Evolutionary conservation across 2,113 vertebrate species (phyloP).

Genomic region (Centropus bengalensis): DNA sequence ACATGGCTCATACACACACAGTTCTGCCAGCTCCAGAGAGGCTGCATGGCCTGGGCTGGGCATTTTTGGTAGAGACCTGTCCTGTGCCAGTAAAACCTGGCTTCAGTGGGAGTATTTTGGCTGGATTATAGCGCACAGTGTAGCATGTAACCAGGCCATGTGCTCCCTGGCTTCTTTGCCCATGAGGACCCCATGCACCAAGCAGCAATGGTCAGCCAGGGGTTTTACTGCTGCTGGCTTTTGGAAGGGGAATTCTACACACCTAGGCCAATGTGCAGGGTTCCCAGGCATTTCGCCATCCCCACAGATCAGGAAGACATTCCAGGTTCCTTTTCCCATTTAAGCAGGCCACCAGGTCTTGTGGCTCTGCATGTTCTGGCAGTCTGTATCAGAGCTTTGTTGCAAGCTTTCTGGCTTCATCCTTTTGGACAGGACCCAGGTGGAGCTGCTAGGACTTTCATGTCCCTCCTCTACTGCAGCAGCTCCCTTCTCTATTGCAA

Average conservation of each 20-base stretch:
- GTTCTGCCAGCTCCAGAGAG: not conserved
- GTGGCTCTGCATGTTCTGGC: not conserved
- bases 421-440: not conserved
- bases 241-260: not conserved
- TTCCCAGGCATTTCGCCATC: not conserved
- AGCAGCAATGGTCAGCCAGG: not conserved
- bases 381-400: not conserved
- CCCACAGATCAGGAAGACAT: not conserved
- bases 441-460: not conserved
- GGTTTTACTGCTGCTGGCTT: not conserved
- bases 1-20: accelerated
- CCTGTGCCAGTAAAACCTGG: not conserved
- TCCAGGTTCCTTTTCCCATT: not conserved
- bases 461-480: not conserved
- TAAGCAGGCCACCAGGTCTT: not conserved
- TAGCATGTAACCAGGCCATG: too few species aligned
- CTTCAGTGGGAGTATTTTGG: not conserved
- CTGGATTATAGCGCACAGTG: not conserved
- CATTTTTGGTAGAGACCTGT: not conserved
- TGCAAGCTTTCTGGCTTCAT: not conserved
- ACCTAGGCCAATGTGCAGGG: not conserved
- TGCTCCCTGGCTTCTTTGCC: not conserved
- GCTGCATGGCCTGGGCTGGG: not conserved
- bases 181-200: not conserved
- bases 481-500: not conserved